These are phyloP conservation scores for Atherix ibis DNA, from an alignment of 2,888 invertebrate species.

Conservation along the genomic window DNA sequence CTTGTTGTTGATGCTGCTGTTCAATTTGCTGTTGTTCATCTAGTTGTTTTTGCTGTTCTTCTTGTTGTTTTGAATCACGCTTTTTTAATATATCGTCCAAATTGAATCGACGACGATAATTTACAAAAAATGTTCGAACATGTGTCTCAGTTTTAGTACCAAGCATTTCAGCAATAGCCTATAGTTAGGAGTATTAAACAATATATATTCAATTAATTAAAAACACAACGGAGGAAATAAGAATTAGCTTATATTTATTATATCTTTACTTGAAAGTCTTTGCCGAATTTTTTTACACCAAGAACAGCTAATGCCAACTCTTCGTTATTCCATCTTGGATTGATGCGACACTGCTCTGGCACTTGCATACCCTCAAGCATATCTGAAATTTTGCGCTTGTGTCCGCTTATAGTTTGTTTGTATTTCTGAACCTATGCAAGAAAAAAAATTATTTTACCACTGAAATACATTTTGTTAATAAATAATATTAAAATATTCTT, in stretches of 20 bases:
- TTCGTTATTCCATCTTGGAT: conserved; percentile 84
- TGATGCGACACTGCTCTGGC: conserved; percentile 53
- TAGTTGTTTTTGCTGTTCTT: too few relatives aligned
- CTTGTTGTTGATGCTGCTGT: too few relatives aligned
- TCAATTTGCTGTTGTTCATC: too few relatives aligned
- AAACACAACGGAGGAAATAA: too few relatives aligned
- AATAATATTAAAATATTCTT: conserved; percentile 5
- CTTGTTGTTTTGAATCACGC: too few relatives aligned
- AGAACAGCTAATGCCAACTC: conserved; percentile 83
- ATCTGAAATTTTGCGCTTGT: conserved; percentile 54
- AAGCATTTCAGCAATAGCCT: conserved; percentile 86
- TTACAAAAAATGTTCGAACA: conserved; percentile 79
- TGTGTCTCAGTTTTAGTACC: conserved; percentile 92
- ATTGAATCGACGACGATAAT: conserved; percentile 77
- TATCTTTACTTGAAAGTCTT: conserved; percentile 70
- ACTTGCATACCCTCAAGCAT: conserved; percentile 42
- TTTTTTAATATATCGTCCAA: conserved; percentile 75
- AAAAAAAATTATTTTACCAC: conserved; percentile 8
- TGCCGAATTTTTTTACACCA: conserved; percentile 68
- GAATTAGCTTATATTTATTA: too few relatives aligned
- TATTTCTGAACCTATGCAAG: conserved; percentile 73
- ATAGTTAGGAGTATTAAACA: too few relatives aligned
- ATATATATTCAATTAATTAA: too few relatives aligned
- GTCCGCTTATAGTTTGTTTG: conserved; percentile 77
- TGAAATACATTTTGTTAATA: conserved; percentile 7